Evolutionary conservation across 1,140 invertebrate species (phyloP).

Genomic region (Akabosia matsudoensis): DNA sequence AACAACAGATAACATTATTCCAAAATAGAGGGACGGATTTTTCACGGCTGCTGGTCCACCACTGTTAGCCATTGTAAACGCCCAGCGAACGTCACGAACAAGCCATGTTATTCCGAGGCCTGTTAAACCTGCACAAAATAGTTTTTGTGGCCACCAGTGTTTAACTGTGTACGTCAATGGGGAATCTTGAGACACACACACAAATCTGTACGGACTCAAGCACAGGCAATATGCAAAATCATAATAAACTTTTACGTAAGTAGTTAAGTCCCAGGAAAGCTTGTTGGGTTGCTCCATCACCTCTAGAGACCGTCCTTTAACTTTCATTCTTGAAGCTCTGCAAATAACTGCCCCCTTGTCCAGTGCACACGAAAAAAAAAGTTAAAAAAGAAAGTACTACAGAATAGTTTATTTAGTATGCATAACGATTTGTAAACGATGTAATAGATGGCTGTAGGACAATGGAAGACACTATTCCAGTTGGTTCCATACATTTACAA

Average conservation of each 20-base stretch:
- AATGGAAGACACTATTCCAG: too few species aligned
- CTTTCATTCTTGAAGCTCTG: too few species aligned
- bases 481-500: too few species aligned
- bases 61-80: not conserved
- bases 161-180: not conserved
- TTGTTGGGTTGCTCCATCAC: too few species aligned
- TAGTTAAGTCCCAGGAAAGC: not conserved
- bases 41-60: too few species aligned
- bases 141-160: not conserved
- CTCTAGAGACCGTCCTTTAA: too few species aligned
- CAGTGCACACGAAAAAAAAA: too few species aligned
- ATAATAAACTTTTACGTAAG: not conserved
- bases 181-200: not conserved
- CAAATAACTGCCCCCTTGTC: too few species aligned
- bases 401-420: too few species aligned
- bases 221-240: not conserved
- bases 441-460: too few species aligned
- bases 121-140: not conserved
- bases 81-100: not conserved
- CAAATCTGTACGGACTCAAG: not conserved
- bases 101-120: not conserved
- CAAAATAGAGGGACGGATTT: not conserved
- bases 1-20: not conserved
- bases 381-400: too few species aligned
- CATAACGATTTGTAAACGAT: too few species aligned